A percentile compares a stretch with the other conserved stretches of the same genome.
phyloP scores from a whole-genome alignment of 2,113 vertebrate species.

The Phylloscopus whistleri region DNA sequence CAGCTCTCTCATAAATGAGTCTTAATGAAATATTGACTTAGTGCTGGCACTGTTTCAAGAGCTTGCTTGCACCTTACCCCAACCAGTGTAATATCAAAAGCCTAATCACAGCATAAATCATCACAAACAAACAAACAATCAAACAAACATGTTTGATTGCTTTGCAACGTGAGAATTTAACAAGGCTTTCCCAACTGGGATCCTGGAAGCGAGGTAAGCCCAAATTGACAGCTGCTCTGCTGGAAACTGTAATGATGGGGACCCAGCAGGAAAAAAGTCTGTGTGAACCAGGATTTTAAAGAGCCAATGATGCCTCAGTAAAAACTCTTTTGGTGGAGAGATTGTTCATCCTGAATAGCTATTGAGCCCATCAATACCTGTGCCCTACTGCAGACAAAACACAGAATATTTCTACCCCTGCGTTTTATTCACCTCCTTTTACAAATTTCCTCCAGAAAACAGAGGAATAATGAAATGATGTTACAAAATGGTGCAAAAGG shows the following conservation, averaged over 20 bases:
- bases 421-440: background rate
- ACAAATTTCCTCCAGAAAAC: background rate
- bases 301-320: background rate
- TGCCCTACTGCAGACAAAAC: background rate
- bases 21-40: constrained; percentile 57
- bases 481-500: background rate
- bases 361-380: background rate
- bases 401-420: background rate
- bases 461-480: background rate
- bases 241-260: background rate
- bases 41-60: constrained; percentile 51
- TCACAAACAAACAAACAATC: constrained; percentile 40
- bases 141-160: constrained; percentile 28
- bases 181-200: constrained; percentile 33
- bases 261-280: background rate
- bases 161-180: background rate
- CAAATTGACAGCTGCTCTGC: background rate
- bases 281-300: background rate
- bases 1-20: constrained; percentile 30
- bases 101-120: constrained; percentile 51
- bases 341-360: constrained; percentile 18
- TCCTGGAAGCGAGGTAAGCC: background rate
- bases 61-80: constrained; percentile 26
- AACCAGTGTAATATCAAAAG: constrained; percentile 34
- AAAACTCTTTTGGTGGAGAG: background rate